Evolutionary conservation across 2,888 invertebrate species (phyloP).

Genomic region (Lissocephala sabroskyi): DNA sequence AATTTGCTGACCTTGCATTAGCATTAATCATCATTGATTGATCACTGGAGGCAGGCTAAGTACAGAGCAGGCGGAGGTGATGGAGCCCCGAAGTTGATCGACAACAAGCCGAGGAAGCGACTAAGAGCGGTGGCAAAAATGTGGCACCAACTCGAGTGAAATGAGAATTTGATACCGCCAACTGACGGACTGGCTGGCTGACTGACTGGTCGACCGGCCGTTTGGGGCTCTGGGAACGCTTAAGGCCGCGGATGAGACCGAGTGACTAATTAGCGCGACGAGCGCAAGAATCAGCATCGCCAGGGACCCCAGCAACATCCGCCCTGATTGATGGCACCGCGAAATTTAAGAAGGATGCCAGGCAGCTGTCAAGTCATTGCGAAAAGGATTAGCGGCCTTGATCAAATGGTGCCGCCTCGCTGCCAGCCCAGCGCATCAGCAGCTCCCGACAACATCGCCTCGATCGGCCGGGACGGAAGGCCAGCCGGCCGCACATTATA

Average conservation of each 20-base stretch:
- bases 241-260: slow-evolving; percentile 9
- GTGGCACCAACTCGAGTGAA: slow-evolving; percentile 34
- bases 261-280: slow-evolving; percentile 65
- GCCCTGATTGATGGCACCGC: slow-evolving; percentile 71
- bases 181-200: slow-evolving; percentile 16
- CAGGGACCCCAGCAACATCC: slow-evolving; percentile 36
- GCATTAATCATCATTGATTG: slow-evolving; percentile 67
- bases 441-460: slow-evolving; percentile 2
- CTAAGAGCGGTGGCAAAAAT: slow-evolving; percentile 25
- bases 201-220: slow-evolving; percentile 14
- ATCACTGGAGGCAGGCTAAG: slow-evolving; percentile 56
- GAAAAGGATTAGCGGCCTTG: slow-evolving; percentile 68
- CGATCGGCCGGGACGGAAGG: too few relatives aligned
- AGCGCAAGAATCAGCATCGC: slow-evolving; percentile 23
- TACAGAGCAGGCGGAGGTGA: slow-evolving; percentile 27
- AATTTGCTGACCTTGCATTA: slow-evolving; percentile 59
- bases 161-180: slow-evolving; percentile 35
- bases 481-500: slow-evolving; percentile 43
- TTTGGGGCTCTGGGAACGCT: background rate
- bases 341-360: slow-evolving; percentile 71
- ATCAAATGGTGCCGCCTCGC: slow-evolving; percentile 69
- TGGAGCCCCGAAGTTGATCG: slow-evolving; percentile 14
- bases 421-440: slow-evolving; percentile 29
- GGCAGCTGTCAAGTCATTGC: slow-evolving; percentile 70
- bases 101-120: background rate